Conservation (phyloP, 2,797 vertebrate species). For the Lophotriccus pileatus region DNA sequence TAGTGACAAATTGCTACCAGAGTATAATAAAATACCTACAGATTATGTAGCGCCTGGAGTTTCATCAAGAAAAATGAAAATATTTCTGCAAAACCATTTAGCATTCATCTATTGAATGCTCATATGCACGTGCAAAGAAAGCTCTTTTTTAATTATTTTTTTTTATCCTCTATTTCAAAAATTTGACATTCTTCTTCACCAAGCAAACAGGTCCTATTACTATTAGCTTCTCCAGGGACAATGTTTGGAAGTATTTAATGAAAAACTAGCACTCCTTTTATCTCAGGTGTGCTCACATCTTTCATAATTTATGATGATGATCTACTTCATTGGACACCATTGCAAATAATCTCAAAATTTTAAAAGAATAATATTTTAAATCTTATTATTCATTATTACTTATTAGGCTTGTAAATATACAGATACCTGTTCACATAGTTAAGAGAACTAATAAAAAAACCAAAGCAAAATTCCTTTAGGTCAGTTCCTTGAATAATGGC, state of each 20-base stretch:
- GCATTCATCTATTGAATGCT: neutral
- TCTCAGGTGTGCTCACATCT: neutral
- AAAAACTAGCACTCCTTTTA: neutral
- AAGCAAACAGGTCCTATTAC: neutral
- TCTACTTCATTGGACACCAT: neutral
- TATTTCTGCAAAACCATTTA: neutral
- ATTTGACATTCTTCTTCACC: neutral
- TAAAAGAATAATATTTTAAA: neutral
- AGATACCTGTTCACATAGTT: neutral
- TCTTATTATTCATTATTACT: neutral
- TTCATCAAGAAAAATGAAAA: neutral
- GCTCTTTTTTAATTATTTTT: neutral
- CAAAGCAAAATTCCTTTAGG: neutral
- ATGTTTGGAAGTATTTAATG: neutral
- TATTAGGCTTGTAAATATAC: neutral
- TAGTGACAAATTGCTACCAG: neutral
- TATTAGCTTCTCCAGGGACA: neutral
- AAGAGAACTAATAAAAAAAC: neutral
- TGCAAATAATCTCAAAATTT: neutral
- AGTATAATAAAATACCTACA: neutral
- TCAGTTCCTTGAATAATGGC: neutral
- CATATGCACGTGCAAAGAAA: neutral
- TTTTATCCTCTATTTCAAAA: neutral
- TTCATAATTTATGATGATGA: neutral
- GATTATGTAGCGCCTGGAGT: neutral